phyloP scores from a whole-genome alignment of 64 coral and sea anemone species.

The Hydrozoanthus tunicans region DNA sequence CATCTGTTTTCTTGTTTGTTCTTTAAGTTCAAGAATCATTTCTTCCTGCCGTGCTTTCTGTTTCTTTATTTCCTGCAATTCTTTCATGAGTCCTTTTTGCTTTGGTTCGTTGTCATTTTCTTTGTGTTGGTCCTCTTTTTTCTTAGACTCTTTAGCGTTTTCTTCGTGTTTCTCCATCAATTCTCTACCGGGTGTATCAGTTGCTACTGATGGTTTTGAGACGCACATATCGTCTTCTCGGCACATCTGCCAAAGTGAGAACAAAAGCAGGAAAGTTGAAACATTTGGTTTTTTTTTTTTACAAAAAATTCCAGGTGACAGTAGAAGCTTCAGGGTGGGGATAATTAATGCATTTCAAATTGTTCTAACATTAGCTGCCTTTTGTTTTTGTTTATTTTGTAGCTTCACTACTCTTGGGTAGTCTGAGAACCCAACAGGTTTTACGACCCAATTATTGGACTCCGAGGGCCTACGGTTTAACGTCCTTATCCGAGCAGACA shows the following conservation, averaged over 20 bases:
- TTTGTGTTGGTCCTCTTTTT: background rate
- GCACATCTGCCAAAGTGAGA: background rate
- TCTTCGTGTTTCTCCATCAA: background rate
- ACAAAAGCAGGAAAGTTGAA: background rate
- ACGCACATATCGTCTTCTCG: background rate
- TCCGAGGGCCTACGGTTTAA: too few species aligned
- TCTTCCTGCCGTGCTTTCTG: background rate
- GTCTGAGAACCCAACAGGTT: too few species aligned
- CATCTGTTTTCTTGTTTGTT: background rate
- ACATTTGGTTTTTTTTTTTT: too few species aligned
- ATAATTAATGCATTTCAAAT: too few species aligned
- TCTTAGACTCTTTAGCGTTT: background rate
- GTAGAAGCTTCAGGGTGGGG: too few species aligned
- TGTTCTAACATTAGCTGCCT: too few species aligned
- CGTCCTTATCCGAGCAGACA: too few species aligned
- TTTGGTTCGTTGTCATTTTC: too few species aligned
- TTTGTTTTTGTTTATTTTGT: too few species aligned
- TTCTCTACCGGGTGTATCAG: background rate
- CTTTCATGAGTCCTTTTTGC: background rate
- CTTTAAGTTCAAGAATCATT: background rate
- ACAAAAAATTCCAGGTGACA: too few species aligned
- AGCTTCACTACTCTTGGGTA: too few species aligned
- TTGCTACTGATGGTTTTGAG: background rate
- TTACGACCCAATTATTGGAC: too few species aligned
- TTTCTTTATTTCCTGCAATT: background rate